Percentiles rank a stretch among this genome's conserved stretches.
phyloP scores from a whole-genome alignment of 2,797 vertebrate species.

The Crenuchus spilurus region DNA sequence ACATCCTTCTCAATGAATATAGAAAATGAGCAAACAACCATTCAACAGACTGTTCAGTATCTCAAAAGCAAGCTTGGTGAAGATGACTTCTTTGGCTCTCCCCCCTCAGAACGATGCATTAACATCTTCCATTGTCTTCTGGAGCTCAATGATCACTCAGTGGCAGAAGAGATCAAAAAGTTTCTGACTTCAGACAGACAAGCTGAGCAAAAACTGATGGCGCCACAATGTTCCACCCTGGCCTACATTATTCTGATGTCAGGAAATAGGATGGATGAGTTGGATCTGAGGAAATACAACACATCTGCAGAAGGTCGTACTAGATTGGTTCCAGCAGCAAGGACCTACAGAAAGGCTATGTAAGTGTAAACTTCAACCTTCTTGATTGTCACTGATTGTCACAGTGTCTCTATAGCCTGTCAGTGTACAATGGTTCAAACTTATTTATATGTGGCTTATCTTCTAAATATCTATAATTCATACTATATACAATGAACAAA shows the following conservation, averaged over 20 bases:
- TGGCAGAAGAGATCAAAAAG: slow-evolving; percentile 18
- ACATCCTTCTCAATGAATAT: neutral
- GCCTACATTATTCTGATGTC: slow-evolving; percentile 46
- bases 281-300: slow-evolving; percentile 22
- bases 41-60: slow-evolving; percentile 36
- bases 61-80: slow-evolving; percentile 39
- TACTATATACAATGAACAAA: too few species aligned
- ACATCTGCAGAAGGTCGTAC: slow-evolving; percentile 33
- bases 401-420: too few species aligned
- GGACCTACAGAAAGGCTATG: slow-evolving; percentile 42
- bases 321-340: slow-evolving; percentile 45
- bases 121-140: slow-evolving; percentile 41
- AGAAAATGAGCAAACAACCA: neutral
- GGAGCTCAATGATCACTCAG: slow-evolving; percentile 35
- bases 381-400: too few species aligned
- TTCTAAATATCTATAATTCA: too few species aligned
- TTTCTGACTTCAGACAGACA: slow-evolving; percentile 23
- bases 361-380: slow-evolving; percentile 28
- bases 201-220: slow-evolving; percentile 3
- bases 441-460: too few species aligned
- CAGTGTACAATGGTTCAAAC: too few species aligned
- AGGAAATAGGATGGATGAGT: slow-evolving; percentile 33
- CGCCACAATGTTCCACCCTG: slow-evolving; percentile 42
- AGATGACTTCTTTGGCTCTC: neutral
- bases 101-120: slow-evolving; percentile 37